Conservation (phyloP, 2,113 vertebrate species). For the Syrrhaptes paradoxus region DNA sequence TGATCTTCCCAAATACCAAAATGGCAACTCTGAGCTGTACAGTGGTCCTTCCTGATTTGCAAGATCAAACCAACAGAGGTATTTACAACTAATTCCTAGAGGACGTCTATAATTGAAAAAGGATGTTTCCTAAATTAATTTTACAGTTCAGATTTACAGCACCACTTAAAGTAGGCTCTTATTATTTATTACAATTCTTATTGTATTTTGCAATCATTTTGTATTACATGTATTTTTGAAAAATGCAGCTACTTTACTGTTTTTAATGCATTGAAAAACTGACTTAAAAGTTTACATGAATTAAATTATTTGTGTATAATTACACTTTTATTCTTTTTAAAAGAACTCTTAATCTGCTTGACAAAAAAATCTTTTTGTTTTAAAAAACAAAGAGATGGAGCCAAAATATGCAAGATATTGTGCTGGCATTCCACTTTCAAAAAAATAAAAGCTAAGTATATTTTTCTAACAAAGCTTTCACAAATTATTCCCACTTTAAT, state of each 20-base stretch:
- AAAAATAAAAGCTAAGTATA: constrained; percentile 21
- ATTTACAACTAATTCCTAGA: neutral
- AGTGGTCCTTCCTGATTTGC: neutral
- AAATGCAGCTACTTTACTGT: neutral
- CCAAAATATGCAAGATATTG: constrained; percentile 34
- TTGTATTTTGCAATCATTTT: neutral
- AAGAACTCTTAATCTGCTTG: constrained; percentile 1
- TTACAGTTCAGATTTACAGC: neutral
- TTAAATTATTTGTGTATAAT: constrained; percentile 7
- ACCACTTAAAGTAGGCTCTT: neutral
- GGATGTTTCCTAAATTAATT: neutral
- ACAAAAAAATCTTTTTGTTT: neutral
- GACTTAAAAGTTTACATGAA: neutral
- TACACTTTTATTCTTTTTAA: constrained; percentile 12
- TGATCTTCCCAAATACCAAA: neutral
- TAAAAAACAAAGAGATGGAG: neutral
- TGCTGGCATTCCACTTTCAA: neutral
- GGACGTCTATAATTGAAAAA: neutral
- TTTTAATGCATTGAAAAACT: neutral
- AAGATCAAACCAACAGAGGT: neutral
- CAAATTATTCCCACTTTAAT: constrained; percentile 35
- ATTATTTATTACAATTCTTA: neutral
- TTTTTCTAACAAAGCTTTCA: constrained; percentile 25
- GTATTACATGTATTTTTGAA: neutral
- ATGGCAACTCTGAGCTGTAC: neutral